Percentiles rank a stretch among this genome's conserved stretches.
Evolutionary conservation across 2,888 invertebrate species (phyloP).

Genomic region (Epinotia demarniana): DNA sequence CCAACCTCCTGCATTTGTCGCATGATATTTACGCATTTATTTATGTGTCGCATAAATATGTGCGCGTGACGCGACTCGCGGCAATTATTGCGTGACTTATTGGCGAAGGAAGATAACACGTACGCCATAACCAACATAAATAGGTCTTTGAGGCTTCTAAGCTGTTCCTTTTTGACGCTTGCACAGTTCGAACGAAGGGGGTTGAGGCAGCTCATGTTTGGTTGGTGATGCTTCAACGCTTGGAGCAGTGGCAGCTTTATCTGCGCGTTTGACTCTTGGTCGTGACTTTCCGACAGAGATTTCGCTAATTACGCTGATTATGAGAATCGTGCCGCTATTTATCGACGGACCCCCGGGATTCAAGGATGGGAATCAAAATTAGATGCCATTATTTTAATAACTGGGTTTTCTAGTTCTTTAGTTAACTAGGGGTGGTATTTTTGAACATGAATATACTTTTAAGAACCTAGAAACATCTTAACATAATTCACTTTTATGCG

Average conservation of each 20-base stretch:
- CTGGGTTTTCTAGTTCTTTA: background rate
- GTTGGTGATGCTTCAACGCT: conserved; percentile 65
- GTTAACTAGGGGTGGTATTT: background rate
- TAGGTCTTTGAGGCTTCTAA: conserved; percentile 54
- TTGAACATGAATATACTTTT: too few species aligned
- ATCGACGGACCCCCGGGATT: conserved; percentile 52
- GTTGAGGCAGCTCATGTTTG: conserved; percentile 56
- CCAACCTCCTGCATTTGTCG: conserved; percentile 69
- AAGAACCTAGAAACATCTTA: too few species aligned
- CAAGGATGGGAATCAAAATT: conserved; percentile 21
- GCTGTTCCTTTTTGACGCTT: conserved; percentile 34
- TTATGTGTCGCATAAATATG: conserved; percentile 79
- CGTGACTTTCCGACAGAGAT: conserved; percentile 81
- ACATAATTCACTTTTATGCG: too few species aligned
- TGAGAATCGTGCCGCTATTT: conserved; percentile 67
- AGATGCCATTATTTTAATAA: conserved; percentile 9
- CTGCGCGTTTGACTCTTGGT: conserved; percentile 77
- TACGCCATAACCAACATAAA: conserved; percentile 64
- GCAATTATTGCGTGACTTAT: conserved; percentile 84
- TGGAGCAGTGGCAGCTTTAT: conserved; percentile 77
- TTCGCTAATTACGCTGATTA: conserved; percentile 82
- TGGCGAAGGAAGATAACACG: conserved; percentile 81
- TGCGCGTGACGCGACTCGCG: conserved; percentile 73
- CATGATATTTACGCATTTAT: conserved; percentile 68
- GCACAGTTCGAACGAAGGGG: conserved; percentile 38